Evolutionary conservation across 1,140 invertebrate species (phyloP), one percentile per base, ranked within the genome.

Genomic region (Aporrectodea caliginosa): DNA sequence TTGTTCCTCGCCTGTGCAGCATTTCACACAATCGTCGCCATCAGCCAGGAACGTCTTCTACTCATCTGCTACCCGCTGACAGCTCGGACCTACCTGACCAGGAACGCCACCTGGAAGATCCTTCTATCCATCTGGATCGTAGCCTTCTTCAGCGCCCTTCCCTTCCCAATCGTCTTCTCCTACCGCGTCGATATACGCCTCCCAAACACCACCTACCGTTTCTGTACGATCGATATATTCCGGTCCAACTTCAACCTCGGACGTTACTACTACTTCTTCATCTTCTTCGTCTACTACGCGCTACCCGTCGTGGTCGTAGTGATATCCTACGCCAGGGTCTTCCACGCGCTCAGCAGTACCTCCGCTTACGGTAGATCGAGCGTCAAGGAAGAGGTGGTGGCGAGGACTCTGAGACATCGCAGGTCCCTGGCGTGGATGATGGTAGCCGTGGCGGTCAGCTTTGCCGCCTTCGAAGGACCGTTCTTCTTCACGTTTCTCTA

Each of bases 41-140:
- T 80, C 79, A 72, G 69, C 16, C 79, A 80, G 30, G 79, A 80
- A 68, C 75, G 68, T 12, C 75, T 77, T 22, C 69, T 80, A 0
- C 79, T 80, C 31, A 80, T 80, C 75, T 76, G 77, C 68, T 80
- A 78, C 69, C 79, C 79, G 27, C 74, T 80, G 73, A 33, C 35
- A 16, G 79, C 79, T 27, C 16, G 68, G 58, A 69, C 30, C 16
- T 29, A 34, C 35, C 74, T 71, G 33, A 76, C 43, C 2, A 27
- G 27, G 16, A 30, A 34, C 1, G 31, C 34, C 0, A 70, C 73
- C 6, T n/a, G 27, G 0, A 35, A 29, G n/a, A 35, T 70, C 16
- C 73, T 79, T 0, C 22, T 35, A 16, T 33, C 35, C 73, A 75
- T 79, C 30, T 79, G 79, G 79, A 0, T 35, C n/a, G 58, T n/a